These are phyloP conservation scores for Sakesphorus luctuosus DNA, from an alignment of 2,113 vertebrate species.

Conservation along the genomic window DNA sequence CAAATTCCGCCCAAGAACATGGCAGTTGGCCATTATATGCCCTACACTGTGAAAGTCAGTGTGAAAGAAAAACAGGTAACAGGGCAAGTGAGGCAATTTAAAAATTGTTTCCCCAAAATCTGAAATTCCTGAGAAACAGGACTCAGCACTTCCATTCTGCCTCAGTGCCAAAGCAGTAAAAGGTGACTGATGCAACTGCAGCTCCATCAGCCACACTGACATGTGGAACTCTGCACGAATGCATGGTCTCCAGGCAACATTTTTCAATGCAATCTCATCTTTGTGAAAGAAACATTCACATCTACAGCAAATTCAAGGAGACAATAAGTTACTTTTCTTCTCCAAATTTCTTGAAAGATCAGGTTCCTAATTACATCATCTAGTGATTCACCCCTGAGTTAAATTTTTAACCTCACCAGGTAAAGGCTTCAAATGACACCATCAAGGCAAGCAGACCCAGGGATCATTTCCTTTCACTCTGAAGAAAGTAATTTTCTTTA, in stretches of 20 bases:
- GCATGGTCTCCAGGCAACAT: background rate
- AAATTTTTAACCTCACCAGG: background rate
- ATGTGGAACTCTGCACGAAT: background rate
- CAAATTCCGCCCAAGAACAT: background rate
- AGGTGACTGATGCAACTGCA: background rate
- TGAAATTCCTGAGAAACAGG: background rate
- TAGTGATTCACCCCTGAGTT: background rate
- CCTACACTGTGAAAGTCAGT: background rate
- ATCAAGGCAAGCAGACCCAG: background rate
- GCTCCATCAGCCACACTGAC: background rate
- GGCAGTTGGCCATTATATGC: background rate
- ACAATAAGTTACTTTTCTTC: background rate
- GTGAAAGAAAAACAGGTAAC: background rate
- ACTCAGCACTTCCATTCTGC: background rate
- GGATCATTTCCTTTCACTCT: background rate
- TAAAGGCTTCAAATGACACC: background rate
- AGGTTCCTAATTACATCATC: background rate
- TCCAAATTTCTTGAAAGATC: background rate
- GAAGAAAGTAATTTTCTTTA: background rate
- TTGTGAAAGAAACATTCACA: background rate
- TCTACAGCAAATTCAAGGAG: background rate
- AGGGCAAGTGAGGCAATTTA: background rate
- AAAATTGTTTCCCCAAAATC: background rate
- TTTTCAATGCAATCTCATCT: background rate
- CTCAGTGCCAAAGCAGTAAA: background rate